These are phyloP conservation scores for Enteromius viviparus DNA, from an alignment of 2,797 vertebrate species.

Conservation along the genomic window DNA sequence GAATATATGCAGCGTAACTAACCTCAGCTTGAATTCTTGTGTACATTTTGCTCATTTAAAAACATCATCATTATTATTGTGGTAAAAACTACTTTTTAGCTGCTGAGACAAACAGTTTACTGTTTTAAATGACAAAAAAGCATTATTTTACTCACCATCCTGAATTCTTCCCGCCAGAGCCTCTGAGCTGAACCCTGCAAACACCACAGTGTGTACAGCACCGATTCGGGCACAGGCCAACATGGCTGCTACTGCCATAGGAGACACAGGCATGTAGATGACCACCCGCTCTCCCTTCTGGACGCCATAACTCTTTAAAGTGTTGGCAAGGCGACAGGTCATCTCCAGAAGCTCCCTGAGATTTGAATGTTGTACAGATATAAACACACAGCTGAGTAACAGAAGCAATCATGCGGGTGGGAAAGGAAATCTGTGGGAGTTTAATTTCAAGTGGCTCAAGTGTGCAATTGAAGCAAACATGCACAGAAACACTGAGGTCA, in stretches of 20 bases:
- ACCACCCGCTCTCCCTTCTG: conserved; percentile 88
- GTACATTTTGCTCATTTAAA: neutral
- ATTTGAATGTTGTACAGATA: neutral
- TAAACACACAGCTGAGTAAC: conserved; percentile 25
- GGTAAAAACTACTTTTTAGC: neutral
- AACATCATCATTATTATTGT: neutral
- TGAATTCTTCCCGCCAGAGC: conserved; percentile 89
- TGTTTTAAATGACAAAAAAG: neutral
- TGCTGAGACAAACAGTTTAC: neutral
- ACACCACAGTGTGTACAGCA: conserved; percentile 89
- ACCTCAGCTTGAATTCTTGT: neutral
- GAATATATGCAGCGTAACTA: neutral
- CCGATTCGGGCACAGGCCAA: conserved; percentile 92
- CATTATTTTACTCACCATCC: conserved; percentile 82
- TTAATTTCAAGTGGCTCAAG: conserved; percentile 3
- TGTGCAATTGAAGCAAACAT: neutral
- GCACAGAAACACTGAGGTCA: neutral
- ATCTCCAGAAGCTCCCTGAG: conserved; percentile 89
- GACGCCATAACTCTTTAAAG: conserved; percentile 85
- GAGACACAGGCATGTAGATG: conserved; percentile 92
- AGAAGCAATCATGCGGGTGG: neutral
- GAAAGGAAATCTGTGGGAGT: neutral
- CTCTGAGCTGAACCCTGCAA: conserved; percentile 93
- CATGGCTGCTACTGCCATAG: conserved; percentile 91
- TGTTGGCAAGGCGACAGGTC: conserved; percentile 93